phyloP scores from a whole-genome alignment of 2,113 vertebrate species.

The Coracopsis vasa region DNA sequence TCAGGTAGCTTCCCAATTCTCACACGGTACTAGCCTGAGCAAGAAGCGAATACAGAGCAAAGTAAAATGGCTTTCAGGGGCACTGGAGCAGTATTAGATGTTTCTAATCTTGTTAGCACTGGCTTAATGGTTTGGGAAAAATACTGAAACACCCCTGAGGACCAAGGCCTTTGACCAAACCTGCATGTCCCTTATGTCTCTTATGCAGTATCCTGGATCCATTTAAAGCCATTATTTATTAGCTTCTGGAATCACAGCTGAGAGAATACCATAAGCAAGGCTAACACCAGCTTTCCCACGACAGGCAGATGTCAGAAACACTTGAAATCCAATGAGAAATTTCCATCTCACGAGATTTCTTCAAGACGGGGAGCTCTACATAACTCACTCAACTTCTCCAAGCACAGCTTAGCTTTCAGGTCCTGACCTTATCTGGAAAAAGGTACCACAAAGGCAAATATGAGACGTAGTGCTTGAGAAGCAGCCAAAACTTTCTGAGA shows the following conservation, averaged over 20 bases:
- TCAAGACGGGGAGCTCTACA: not conserved
- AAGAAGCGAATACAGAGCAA: not conserved
- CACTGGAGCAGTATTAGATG: not conserved
- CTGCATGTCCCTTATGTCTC: not conserved
- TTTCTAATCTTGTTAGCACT: not conserved
- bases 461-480: not conserved
- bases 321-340: not conserved
- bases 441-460: conserved; percentile 18
- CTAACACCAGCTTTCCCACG: not conserved
- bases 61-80: not conserved
- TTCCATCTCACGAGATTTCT: not conserved
- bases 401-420: not conserved
- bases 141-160: not conserved
- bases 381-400: not conserved
- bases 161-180: not conserved
- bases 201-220: not conserved
- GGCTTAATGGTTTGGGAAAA: not conserved
- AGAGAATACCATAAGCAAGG: not conserved
- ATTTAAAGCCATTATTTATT: not conserved
- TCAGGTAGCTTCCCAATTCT: not conserved
- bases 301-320: not conserved
- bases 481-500: not conserved
- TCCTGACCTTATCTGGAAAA: conserved; percentile 4
- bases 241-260: not conserved
- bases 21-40: not conserved